Conservation (phyloP, 2,888 invertebrate species). For the Scaptomyza polygonia region DNA sequence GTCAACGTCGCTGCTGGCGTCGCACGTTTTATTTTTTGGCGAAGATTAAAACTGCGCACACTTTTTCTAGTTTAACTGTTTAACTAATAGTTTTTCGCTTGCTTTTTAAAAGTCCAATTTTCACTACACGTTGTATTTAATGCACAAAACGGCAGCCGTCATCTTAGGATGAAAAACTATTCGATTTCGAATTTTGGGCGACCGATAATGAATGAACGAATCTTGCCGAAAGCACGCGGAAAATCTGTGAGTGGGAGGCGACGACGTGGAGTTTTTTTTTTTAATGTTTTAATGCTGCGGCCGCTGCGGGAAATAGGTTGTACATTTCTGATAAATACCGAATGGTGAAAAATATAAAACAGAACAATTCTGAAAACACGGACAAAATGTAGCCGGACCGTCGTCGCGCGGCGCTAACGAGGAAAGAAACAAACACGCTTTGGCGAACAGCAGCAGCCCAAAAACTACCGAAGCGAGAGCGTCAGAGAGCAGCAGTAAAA, state of each 20-base stretch:
- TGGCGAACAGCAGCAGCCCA: conserved; percentile 58
- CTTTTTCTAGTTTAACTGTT: conserved; percentile 21
- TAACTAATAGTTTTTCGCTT: conserved; percentile 25
- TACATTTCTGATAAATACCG: conserved; percentile 53
- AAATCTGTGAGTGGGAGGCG: conserved; percentile 43
- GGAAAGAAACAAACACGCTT: conserved; percentile 75
- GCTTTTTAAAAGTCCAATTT: conserved; percentile 71
- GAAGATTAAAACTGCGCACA: conserved; percentile 51
- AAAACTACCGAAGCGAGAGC: conserved; percentile 55
- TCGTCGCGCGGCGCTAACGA: conserved; percentile 75
- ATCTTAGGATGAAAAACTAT: conserved; percentile 33
- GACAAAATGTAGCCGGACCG: conserved; percentile 72
- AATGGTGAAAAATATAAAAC: conserved; percentile 59
- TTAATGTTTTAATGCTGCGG: conserved; percentile 24
- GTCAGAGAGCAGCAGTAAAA: conserved; percentile 20
- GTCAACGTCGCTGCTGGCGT: conserved; percentile 40
- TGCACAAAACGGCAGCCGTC: conserved; percentile 56
- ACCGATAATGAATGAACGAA: conserved; percentile 44
- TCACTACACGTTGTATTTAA: conserved; percentile 64
- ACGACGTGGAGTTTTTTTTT: conserved; percentile 37
- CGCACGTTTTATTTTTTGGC: conserved; percentile 61
- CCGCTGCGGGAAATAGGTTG: conserved; percentile 47
- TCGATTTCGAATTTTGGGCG: conserved; percentile 13
- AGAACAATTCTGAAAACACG: conserved; percentile 68
- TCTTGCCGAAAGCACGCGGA: conserved; percentile 41